Conservation (phyloP, 2,113 vertebrate genomes). For the Calonectris borealis region DNA sequence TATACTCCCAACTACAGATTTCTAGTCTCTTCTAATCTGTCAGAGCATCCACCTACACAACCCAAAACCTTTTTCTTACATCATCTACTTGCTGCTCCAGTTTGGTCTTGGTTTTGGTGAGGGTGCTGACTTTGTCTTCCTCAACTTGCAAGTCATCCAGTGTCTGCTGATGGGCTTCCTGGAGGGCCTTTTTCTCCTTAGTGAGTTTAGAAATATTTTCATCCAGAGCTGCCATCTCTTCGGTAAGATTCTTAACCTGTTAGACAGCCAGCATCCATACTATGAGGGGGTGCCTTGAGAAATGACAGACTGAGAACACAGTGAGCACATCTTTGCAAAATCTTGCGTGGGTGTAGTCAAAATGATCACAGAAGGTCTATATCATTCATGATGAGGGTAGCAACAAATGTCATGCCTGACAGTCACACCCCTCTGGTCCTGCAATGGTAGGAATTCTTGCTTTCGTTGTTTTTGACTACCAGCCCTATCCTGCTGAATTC, state of each 20-base stretch:
- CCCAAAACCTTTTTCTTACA: constrained; percentile 35
- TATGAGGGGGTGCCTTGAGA: background rate
- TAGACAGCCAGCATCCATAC: background rate
- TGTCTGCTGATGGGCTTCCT: constrained; percentile 82
- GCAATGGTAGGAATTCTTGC: background rate
- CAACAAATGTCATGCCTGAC: background rate
- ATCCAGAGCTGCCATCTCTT: constrained; percentile 82
- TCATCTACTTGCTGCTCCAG: constrained; percentile 84
- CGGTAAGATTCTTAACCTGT: constrained; percentile 84
- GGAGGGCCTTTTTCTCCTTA: constrained; percentile 83
- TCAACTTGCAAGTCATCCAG: constrained; percentile 82
- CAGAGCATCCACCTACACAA: background rate
- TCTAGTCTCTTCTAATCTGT: background rate
- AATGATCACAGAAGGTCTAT: background rate
- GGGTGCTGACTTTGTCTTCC: constrained; percentile 82
- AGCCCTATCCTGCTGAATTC: background rate
- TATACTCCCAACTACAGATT: background rate
- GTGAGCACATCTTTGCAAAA: background rate
- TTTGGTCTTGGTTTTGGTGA: constrained; percentile 79
- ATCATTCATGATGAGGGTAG: background rate
- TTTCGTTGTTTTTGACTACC: background rate
- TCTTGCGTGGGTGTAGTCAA: background rate
- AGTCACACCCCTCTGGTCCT: background rate
- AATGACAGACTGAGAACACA: background rate
- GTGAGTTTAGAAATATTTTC: constrained; percentile 82